Conservation (phyloP, 2,113 vertebrate species). For the Vanacampus margaritifer region DNA sequence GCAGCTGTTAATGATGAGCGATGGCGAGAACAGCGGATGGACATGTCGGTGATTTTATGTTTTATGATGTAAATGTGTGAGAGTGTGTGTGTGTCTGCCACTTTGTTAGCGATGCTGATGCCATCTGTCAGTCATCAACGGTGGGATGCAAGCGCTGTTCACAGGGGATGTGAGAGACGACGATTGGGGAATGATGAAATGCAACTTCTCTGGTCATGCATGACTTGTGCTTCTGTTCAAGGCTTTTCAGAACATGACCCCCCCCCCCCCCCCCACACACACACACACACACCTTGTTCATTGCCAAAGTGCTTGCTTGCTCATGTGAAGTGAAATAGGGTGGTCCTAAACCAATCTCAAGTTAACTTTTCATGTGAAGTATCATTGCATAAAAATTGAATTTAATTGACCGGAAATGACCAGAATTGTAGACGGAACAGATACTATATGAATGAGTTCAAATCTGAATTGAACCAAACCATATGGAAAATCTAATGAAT, state of each 20-base stretch:
- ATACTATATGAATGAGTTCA: too few species aligned
- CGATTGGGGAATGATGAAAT: slow-evolving; percentile 17
- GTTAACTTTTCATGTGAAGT: not conserved
- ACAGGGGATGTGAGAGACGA: slow-evolving; percentile 27
- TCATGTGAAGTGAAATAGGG: not conserved
- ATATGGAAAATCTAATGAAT: not conserved
- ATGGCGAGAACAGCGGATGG: slow-evolving; percentile 12
- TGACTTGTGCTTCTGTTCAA: not conserved
- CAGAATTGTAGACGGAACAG: not conserved
- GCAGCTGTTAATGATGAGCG: slow-evolving; percentile 25
- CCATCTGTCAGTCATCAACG: slow-evolving; percentile 56
- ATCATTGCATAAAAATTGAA: not conserved
- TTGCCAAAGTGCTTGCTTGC: not conserved
- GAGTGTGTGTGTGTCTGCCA: slow-evolving; percentile 28
- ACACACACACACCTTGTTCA: too few species aligned
- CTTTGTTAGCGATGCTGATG: slow-evolving; percentile 56
- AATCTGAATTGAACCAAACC: not conserved
- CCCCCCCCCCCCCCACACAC: too few species aligned
- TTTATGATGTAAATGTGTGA: slow-evolving; percentile 25
- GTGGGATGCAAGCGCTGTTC: slow-evolving; percentile 33
- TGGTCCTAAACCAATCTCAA: not conserved
- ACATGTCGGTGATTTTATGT: slow-evolving; percentile 33
- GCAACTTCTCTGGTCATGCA: not conserved
- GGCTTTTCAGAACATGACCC: too few species aligned
- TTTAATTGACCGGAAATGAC: not conserved